phyloP scores from a whole-genome alignment of 2,113 vertebrate species.

The Trichomycterus rosablanca region DNA sequence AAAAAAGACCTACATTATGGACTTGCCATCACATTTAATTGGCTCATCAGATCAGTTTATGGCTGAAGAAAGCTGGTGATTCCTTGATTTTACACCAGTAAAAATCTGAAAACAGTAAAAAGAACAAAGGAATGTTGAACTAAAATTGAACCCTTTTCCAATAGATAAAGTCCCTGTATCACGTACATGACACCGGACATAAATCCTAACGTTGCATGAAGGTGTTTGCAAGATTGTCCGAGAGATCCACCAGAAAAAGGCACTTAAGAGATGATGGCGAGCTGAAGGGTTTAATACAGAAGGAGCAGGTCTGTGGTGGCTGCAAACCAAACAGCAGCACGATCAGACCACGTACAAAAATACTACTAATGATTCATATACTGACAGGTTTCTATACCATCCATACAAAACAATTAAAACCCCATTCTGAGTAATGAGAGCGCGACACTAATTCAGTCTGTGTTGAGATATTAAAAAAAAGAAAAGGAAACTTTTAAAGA shows the following conservation, averaged over 20 bases:
- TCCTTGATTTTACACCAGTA: slow-evolving; percentile 1
- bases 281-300: slow-evolving; percentile 68
- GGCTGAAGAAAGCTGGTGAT: slow-evolving; percentile 22
- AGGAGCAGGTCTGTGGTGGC: slow-evolving; percentile 64
- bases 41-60: slow-evolving; percentile 8
- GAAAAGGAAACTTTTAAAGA: slow-evolving; percentile 24
- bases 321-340: no score
- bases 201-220: no score
- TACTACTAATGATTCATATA: slow-evolving; percentile 9
- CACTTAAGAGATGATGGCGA: slow-evolving; percentile 78
- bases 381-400: slow-evolving; percentile 15
- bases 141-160: slow-evolving; percentile 4
- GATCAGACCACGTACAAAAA: slow-evolving; percentile 12
- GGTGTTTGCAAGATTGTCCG: slow-evolving; percentile 28
- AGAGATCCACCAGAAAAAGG: slow-evolving; percentile 68
- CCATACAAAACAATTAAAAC: slow-evolving; percentile 11
- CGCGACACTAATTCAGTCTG: neutral
- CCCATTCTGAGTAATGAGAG: slow-evolving; percentile 23
- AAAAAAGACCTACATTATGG: slow-evolving; percentile 32
- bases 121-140: slow-evolving; percentile 33
- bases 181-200: neutral
- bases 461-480: no score
- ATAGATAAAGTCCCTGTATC: no score
- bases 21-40: slow-evolving; percentile 2
- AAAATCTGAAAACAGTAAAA: slow-evolving; percentile 17